Conservation (phyloP, 2,113 vertebrate genomes). For the Cyanistes caeruleus region DNA sequence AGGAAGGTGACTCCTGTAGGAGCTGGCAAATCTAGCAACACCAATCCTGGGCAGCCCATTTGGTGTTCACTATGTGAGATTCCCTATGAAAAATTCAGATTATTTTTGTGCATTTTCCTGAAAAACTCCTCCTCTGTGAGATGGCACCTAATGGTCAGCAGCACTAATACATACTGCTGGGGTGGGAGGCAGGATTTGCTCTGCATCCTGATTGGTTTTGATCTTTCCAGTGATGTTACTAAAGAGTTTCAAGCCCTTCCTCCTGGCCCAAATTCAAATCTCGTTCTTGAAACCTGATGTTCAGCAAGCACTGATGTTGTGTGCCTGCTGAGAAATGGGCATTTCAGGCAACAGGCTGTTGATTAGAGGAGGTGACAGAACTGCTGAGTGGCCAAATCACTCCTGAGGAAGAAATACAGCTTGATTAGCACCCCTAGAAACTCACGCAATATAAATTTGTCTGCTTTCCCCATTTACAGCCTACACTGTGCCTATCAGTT, state of each 20-base stretch:
- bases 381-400: background rate
- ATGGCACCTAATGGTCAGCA: background rate
- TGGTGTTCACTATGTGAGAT: background rate
- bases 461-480: background rate
- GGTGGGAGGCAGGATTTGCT: background rate
- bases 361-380: background rate
- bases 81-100: background rate
- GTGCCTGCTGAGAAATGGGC: background rate
- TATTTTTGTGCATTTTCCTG: background rate
- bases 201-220: background rate
- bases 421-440: background rate
- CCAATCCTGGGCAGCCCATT: accelerated
- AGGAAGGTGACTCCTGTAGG: background rate
- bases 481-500: accelerated
- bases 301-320: background rate
- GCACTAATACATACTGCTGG: accelerated
- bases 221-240: background rate
- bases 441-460: background rate
- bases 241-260: background rate
- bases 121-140: background rate
- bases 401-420: background rate
- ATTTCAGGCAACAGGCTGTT: background rate
- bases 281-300: background rate
- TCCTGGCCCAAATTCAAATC: background rate
- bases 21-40: background rate